A percentile compares a stretch with the other conserved stretches of the same genome.
Evolutionary conservation across 1,140 invertebrate genomes (phyloP).

Genomic region (Philotrypesis tridentata): DNA sequence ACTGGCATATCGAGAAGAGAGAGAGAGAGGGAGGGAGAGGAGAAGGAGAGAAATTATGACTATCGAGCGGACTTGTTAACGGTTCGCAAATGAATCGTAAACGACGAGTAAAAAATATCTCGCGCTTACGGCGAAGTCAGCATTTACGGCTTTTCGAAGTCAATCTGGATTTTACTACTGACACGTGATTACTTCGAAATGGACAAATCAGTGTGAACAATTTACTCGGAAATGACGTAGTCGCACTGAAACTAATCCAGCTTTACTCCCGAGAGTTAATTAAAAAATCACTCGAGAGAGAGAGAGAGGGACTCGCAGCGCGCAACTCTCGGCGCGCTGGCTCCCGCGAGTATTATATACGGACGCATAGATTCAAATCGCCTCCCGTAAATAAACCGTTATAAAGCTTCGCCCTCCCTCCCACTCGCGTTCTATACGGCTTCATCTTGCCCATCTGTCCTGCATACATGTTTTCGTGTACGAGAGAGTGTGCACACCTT

Average conservation of each 20-base stretch:
- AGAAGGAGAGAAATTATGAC: not conserved
- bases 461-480: not conserved
- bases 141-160: not conserved
- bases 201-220: not conserved
- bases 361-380: conserved; percentile 38
- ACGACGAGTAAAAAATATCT: not conserved
- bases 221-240: not conserved
- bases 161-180: not conserved
- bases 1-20: no score
- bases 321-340: not conserved
- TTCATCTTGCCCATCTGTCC: no score
- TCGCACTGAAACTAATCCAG: not conserved
- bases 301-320: no score
- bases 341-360: no score
- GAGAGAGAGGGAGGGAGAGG: not conserved
- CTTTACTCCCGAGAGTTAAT: not conserved
- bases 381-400: not conserved
- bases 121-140: not conserved
- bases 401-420: conserved; percentile 42
- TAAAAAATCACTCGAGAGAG: conserved; percentile 1
- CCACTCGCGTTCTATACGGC: no score
- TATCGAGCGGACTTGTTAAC: not conserved
- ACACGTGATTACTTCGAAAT: not conserved
- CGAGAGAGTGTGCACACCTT: not conserved
- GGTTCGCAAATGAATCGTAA: conserved; percentile 10